Base-by-base conservation (phyloP, 2,797 vertebrate genomes). In the Arremon brunneinucha region DNA sequence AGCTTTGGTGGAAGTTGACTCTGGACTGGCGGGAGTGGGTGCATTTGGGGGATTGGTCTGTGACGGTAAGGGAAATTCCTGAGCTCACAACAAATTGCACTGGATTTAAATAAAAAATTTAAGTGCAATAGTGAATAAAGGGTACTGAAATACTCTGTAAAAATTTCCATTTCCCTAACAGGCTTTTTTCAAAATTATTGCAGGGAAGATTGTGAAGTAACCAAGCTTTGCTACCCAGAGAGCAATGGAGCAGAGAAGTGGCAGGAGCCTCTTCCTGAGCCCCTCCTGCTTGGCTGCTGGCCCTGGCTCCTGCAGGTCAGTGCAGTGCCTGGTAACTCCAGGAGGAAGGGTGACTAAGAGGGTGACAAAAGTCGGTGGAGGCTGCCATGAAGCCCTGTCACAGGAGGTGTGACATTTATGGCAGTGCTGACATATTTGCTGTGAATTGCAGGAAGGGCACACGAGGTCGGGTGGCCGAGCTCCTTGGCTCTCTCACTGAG, bases 101-200 rank as follows among this genome's bases (percentile, higher is more conserved):
- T 81, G 71, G 30, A 53, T 84, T 79, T 26, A 63, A 90, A 68
- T 46, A 23, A 21, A 72, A 82, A 35, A 9, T 2, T 0, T 1
- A 83, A 20, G 5, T 39, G 9, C 6, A 5, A 3, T 35, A 41
- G 23, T 41, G 34, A 72, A 67, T 47, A 72, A 60, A 60, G 16
- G 19, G 3, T 26, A 26, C n/a, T 80, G 28, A 91, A 78, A n/a
- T 91, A 8, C 11, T 68, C 18, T 26, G 62, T 53, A 23, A 68
- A 49, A 32, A 62, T 89, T 93, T 90, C 19, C 28, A 28, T 89
- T 93, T 93, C 41, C 44, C 17, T 70, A 79, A 39, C 63, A 82
- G 79, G 22, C 4, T 14, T 27, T 88, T 56, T 77, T 52, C 56
- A n/a, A 47, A 91, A 55, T 69, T 24, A 16, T 35, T 70, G 19